phyloP scores from a whole-genome alignment of 2,797 vertebrate species.

The Pipistrellus kuhlii region DNA sequence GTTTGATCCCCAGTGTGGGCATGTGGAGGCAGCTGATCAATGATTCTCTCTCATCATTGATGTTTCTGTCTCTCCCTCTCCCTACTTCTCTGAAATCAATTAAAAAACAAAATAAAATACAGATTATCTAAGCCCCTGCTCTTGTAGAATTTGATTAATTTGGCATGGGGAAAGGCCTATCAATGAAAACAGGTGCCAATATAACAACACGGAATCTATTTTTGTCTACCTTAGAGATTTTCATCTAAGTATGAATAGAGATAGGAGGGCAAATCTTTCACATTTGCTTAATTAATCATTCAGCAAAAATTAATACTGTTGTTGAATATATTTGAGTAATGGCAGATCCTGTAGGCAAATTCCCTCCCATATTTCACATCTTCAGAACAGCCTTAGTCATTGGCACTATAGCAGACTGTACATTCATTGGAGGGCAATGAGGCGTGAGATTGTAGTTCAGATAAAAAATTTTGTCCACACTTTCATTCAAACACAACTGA shows the following conservation, averaged over 20 bases:
- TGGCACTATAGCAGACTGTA: background rate
- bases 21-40: too few relatives aligned
- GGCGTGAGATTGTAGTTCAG: background rate
- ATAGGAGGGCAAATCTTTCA: slow-evolving; percentile 41
- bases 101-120: background rate
- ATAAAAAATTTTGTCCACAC: background rate
- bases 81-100: too few relatives aligned
- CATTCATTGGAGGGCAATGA: background rate
- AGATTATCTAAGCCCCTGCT: background rate
- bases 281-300: slow-evolving; percentile 73
- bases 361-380: slow-evolving; percentile 61
- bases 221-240: slow-evolving; percentile 66
- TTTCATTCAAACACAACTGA: slow-evolving; percentile 21
- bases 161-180: background rate
- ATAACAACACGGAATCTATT: slow-evolving; percentile 41
- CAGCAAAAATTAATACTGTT: slow-evolving; percentile 54
- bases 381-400: slow-evolving; percentile 24
- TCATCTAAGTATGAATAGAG: slow-evolving; percentile 62
- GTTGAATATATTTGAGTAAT: slow-evolving; percentile 60
- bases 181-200: slow-evolving; percentile 42
- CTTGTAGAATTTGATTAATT: slow-evolving; percentile 18
- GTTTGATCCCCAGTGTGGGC: too few relatives aligned
- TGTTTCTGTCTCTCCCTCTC: too few relatives aligned
- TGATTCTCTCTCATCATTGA: too few relatives aligned
- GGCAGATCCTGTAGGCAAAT: slow-evolving; percentile 50